Base-by-base conservation (phyloP, 2,888 invertebrate genomes). In the Odontocerum albicorne region DNA sequence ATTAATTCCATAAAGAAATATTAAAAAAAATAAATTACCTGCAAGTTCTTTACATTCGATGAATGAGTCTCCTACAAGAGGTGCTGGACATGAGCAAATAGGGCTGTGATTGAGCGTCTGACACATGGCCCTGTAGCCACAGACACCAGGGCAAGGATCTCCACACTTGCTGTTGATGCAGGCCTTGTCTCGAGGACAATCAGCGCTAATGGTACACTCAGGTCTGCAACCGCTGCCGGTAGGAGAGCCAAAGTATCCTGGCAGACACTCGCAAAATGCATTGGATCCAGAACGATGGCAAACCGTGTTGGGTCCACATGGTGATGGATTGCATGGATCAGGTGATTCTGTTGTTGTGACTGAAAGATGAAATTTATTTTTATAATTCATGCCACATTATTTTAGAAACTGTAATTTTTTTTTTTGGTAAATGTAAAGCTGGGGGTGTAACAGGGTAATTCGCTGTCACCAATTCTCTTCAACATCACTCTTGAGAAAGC, bases 121-220 rank as follows among this genome's bases (percentile, higher is more conserved):
- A 65, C 94, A 94, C 57, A 83, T 75, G 1, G 94, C 88, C 44
- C 82, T 81, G 62, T 86, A 78, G 56, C 92, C 92, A 62, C 92
- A 92, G 8, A 87, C 83, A 31, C 90, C 90, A 13, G 82, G 81
- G 64, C 92, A 93, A 31, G 92, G 91, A 66, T 92, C 86, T 3
- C 84, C 75, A 65, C 92, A 93, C 81, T 1, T 75, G 86, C 91
- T 73, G 66, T 88, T 88, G 3, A 87, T 82, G 65, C 93, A 93
- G 6, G 90, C 87, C 65, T 81, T 81, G 62, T 88, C 77, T 60
- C 83, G 82, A 21, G 87, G 74, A 67, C 92, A 92, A 65, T 92
- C 92, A 0, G 90, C 84, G 67, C 87, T 90, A 3, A 90, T 83
- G 10, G 90, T 82, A 71, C 92, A 92, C 70, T 92, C 92, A 0